Evolutionary conservation across 2,888 invertebrate genomes (phyloP).

Genomic region (Candidula unifasciata): DNA sequence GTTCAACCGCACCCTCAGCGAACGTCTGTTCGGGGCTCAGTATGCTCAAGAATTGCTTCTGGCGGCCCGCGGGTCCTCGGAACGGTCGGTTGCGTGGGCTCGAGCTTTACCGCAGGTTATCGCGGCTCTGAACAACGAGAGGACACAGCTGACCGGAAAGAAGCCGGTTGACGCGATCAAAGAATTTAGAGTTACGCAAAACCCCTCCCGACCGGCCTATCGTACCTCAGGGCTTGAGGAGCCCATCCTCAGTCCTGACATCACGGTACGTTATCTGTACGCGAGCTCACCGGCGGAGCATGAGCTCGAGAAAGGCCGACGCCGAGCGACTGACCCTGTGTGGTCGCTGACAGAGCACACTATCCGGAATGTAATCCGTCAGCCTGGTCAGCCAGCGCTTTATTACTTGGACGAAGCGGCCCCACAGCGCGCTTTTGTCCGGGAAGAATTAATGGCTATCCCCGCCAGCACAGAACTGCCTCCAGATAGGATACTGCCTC

Average conservation of each 20-base stretch:
- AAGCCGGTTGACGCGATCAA: conserved; percentile 2
- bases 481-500: not conserved
- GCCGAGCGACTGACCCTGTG: not conserved
- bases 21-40: not conserved
- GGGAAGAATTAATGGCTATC: not conserved
- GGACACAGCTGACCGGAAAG: conserved; percentile 1
- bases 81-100: not conserved
- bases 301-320: not conserved
- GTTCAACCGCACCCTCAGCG: conserved; percentile 2
- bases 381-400: not conserved
- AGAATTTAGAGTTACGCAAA: not conserved
- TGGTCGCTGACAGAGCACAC: not conserved
- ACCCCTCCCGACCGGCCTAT: not conserved
- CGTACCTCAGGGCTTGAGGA: not conserved
- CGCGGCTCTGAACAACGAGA: not conserved
- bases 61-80: not conserved
- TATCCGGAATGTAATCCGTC: not conserved
- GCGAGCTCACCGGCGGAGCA: no score
- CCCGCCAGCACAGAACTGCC: not conserved
- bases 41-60: conserved; percentile 32
- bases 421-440: not conserved
- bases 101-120: not conserved
- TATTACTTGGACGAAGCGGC: not conserved
- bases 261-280: not conserved
- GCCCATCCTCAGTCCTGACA: not conserved